phyloP scores from a whole-genome alignment of 2,888 invertebrate species.

The Epistrophe eligans region DNA sequence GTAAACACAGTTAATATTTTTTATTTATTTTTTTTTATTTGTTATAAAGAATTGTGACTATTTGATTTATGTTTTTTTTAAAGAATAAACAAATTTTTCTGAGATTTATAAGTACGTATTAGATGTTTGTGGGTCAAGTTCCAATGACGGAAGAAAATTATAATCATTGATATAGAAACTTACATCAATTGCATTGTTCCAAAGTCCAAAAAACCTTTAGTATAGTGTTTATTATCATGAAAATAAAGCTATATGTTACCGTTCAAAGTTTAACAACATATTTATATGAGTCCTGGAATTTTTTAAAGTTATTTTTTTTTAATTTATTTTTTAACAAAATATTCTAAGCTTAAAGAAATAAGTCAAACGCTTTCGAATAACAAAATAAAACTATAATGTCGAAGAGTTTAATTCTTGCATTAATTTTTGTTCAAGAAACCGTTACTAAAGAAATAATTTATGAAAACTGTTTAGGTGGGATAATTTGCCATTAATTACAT shows the following conservation, averaged over 20 bases:
- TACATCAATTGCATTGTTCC: background rate
- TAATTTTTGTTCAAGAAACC: no score
- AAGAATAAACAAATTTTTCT: background rate
- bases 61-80: background rate
- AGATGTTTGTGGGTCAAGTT: background rate
- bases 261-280: background rate
- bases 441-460: no score
- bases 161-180: background rate
- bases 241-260: background rate
- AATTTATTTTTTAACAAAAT: no score
- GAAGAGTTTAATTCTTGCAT: no score
- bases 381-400: no score
- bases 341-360: no score
- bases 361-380: no score
- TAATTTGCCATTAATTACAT: no score
- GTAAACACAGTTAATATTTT: constrained; percentile 37
- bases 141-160: constrained; percentile 11
- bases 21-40: background rate
- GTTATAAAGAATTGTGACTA: background rate
- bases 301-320: no score
- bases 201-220: background rate
- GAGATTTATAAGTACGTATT: background rate
- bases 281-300: no score
- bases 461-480: no score
- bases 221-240: background rate